Evolutionary conservation across 2,797 vertebrate species (phyloP).

Genomic region (Triplophysa yarkandensis): DNA sequence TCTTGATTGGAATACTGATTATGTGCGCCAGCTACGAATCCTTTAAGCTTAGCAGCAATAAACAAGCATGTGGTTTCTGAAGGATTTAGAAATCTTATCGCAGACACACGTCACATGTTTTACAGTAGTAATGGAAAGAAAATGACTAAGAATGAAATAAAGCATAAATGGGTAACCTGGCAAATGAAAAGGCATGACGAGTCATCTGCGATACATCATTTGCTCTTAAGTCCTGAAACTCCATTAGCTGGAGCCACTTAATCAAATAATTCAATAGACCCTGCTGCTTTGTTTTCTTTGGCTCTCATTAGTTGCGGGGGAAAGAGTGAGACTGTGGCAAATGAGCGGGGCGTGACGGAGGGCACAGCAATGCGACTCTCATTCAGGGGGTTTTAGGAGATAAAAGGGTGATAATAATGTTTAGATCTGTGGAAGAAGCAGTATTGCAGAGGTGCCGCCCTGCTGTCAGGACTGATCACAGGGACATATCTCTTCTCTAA

Average conservation of each 20-base stretch:
- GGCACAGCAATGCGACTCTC: slow-evolving; percentile 39
- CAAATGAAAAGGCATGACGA: slow-evolving; percentile 53
- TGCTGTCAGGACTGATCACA: not conserved
- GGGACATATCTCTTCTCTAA: not conserved
- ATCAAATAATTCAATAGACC: slow-evolving; percentile 59
- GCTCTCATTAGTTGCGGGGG: slow-evolving; percentile 49
- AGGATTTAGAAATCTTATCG: slow-evolving; percentile 40
- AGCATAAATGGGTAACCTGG: slow-evolving; percentile 52
- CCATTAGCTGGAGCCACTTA: slow-evolving; percentile 53
- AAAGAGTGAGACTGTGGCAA: slow-evolving; percentile 53
- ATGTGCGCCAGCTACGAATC: slow-evolving; percentile 32
- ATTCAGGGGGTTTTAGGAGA: slow-evolving; percentile 24
- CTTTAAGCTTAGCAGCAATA: slow-evolving; percentile 54
- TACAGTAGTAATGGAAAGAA: not conserved
- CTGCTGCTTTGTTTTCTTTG: slow-evolving; percentile 50
- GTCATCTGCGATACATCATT: slow-evolving; percentile 57
- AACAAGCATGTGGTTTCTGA: slow-evolving; percentile 53
- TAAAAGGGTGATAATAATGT: slow-evolving; percentile 45
- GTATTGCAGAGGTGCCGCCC: not conserved
- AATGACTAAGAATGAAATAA: slow-evolving; percentile 34
- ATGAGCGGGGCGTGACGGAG: slow-evolving; percentile 51
- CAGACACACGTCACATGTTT: not conserved
- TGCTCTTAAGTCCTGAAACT: slow-evolving; percentile 57
- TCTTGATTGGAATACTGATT: slow-evolving; percentile 53
- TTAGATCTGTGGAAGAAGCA: slow-evolving; percentile 42